phyloP scores from a whole-genome alignment of 2,113 vertebrate genomes.

The Chamaea fasciata region DNA sequence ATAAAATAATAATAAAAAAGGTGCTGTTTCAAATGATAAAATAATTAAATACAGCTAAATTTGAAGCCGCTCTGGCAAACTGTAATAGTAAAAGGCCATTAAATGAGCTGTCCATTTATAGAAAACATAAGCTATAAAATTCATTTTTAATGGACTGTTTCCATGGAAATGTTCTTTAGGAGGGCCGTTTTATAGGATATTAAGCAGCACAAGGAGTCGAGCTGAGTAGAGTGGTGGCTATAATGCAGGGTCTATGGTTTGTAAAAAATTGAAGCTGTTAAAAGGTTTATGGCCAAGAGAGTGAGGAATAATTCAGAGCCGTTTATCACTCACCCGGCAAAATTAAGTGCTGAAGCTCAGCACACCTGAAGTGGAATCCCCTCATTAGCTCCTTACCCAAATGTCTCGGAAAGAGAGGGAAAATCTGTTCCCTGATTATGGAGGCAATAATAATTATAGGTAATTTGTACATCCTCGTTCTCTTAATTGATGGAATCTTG shows the following conservation, averaged over 20 bases:
- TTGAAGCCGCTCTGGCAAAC: neutral
- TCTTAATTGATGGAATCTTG: slow-evolving; percentile 14
- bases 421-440: slow-evolving; percentile 22
- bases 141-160: slow-evolving; percentile 66
- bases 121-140: slow-evolving; percentile 56
- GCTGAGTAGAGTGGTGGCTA: neutral
- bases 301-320: neutral
- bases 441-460: slow-evolving; percentile 33
- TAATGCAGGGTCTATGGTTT: slow-evolving; percentile 11
- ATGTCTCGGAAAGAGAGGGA: neutral
- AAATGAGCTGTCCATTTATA: slow-evolving; percentile 50
- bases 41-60: slow-evolving; percentile 53
- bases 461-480: slow-evolving; percentile 32
- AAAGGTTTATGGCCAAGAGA: neutral
- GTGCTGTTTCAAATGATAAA: slow-evolving; percentile 31
- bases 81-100: slow-evolving; percentile 40
- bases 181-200: slow-evolving; percentile 22
- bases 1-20: neutral
- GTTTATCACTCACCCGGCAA: slow-evolving; percentile 3
- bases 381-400: neutral
- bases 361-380: neutral
- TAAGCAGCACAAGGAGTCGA: slow-evolving; percentile 35
- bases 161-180: slow-evolving; percentile 62
- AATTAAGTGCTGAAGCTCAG: slow-evolving; percentile 13
- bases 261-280: slow-evolving; percentile 49